A percentile compares a stretch with the other conserved stretches of the same genome.
phyloP scores from a whole-genome alignment of 2,797 vertebrate species.

The Oreortyx pictus region DNA sequence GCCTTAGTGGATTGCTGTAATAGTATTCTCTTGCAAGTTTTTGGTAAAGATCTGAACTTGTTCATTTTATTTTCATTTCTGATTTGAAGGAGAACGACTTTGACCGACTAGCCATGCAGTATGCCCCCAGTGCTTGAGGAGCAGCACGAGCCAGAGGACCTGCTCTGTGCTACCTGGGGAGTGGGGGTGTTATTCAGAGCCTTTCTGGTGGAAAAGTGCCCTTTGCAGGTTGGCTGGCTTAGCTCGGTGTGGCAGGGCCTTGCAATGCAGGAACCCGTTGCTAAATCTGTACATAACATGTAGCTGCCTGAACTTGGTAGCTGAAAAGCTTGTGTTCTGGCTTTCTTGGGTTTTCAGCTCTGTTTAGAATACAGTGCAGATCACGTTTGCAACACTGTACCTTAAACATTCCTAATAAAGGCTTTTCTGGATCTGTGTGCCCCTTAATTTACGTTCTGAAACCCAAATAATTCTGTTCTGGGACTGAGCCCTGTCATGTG shows the following conservation, averaged over 20 bases:
- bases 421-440: not conserved
- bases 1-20: fast-evolving
- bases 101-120: constrained; percentile 90
- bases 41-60: not conserved
- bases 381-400: not conserved
- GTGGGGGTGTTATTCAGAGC: not conserved
- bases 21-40: fast-evolving
- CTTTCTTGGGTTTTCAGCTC: not conserved
- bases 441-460: not conserved
- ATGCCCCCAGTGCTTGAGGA: constrained; percentile 84
- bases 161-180: not conserved
- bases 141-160: not conserved
- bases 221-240: not conserved
- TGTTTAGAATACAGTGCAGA: not conserved
- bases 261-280: not conserved
- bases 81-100: constrained; percentile 92
- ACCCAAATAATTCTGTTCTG: not conserved
- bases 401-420: constrained; percentile 60
- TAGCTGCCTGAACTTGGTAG: not conserved
- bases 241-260: fast-evolving
- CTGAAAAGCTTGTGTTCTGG: not conserved
- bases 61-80: not conserved
- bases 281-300: fast-evolving
- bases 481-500: not conserved
- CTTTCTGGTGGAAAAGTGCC: not conserved